Evolutionary conservation across 1,140 invertebrate genomes (phyloP), one percentile per base, ranked within the genome.

Genomic region (Drosophila lini): DNA sequence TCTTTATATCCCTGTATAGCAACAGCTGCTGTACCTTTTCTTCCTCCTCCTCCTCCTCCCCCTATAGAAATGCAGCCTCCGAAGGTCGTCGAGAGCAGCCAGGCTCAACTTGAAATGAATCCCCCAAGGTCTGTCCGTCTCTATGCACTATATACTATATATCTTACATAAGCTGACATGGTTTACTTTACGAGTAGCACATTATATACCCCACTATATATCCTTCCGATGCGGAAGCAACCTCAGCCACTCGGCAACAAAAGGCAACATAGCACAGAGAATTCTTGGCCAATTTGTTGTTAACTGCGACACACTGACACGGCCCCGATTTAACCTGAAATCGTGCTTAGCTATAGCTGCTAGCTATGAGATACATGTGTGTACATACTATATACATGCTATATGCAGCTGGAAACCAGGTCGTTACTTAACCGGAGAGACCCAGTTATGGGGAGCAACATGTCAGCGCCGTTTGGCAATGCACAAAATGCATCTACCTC

Each of bases 381-480:
- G 9, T 31, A 40, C n/a, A 50, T 53, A 62, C 22, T 52, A 41
- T 19, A 40, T 16, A 22, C 25, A 25, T 10, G 61, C 15, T 34
- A 47, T 47, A 8, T 47, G 28, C 31, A 74, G 19, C 52, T 79
- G 74, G 61, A 77, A 86, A 86, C 82, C 83, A 86, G 82, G 82
- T 86, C 83, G 83, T 86, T 88, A 88, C 83, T 86, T 88, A 86
- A 85, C 69, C 83, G 70, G 50, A 74, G 50, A 74, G 47, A 69
- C 74, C 62, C 74, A 76, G 62, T 60, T 76, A 53, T 55, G 52
- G 52, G 42, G 61, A 58, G 68, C 68, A 71, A 71, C 68, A 71
- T 71, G 68, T 71, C 68, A 58, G 52, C 47, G 67, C 10, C 65
- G 44, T 71, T 70, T 71, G 65, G 60, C 60, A 74, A 78, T 78